Conservation (phyloP, 2,888 invertebrate species). For the Ametastegia equiseti region DNA sequence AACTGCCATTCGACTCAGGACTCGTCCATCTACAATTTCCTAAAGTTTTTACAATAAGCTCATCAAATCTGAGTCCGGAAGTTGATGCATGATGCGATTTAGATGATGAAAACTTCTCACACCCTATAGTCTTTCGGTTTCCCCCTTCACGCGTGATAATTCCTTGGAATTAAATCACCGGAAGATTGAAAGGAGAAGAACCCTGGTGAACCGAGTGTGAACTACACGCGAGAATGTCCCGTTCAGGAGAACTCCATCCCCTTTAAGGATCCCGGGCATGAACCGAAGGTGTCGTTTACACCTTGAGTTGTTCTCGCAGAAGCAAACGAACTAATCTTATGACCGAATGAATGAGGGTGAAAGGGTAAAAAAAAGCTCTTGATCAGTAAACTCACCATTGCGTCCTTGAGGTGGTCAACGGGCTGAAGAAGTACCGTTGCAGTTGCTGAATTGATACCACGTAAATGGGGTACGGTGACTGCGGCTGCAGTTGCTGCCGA, state of each 20-base stretch:
- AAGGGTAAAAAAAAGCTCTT: not conserved
- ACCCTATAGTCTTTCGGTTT: not conserved
- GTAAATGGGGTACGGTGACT: conserved; percentile 62
- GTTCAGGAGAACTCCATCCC: conserved; percentile 9
- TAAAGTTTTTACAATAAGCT: too few species aligned
- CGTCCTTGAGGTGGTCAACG: conserved; percentile 73
- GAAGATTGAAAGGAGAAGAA: conserved; percentile 17
- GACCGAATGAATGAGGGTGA: not conserved
- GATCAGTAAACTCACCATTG: conserved; percentile 71
- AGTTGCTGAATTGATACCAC: conserved; percentile 64
- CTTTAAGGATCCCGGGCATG: conserved; percentile 7
- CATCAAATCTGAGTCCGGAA: too few species aligned
- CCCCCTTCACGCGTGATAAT: not conserved
- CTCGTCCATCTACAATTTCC: too few species aligned
- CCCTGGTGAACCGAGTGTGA: not conserved
- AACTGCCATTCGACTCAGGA: too few species aligned
- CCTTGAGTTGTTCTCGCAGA: too few species aligned
- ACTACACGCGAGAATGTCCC: not conserved
- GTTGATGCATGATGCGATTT: too few species aligned
- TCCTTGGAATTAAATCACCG: conserved; percentile 20
- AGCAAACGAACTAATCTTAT: too few species aligned
- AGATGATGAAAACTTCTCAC: not conserved
- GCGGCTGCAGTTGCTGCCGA: conserved; percentile 64
- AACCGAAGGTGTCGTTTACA: not conserved
- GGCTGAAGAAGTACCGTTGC: conserved; percentile 72